Evolutionary conservation across 2,113 vertebrate genomes (phyloP).

Genomic region (Corythoichthys haematopterus): DNA sequence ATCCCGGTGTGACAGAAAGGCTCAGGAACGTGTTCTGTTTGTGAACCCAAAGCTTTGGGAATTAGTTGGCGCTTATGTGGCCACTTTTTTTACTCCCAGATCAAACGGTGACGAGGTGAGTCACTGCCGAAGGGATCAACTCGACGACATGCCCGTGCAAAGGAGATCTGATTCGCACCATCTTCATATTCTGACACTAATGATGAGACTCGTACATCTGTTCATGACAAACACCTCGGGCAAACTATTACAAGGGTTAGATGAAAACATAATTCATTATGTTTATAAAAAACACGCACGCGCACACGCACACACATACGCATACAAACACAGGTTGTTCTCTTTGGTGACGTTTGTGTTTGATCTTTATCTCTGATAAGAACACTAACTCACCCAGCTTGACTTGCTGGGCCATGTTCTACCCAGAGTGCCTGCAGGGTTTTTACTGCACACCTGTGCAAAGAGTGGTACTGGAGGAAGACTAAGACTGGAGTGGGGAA

Average conservation of each 20-base stretch:
- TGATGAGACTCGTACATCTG: conserved; percentile 70
- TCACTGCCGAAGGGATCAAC: conserved; percentile 47
- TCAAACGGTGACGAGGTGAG: conserved; percentile 60
- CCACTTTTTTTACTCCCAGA: conserved; percentile 51
- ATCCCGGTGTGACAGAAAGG: conserved; percentile 41
- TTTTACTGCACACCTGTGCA: conserved; percentile 62
- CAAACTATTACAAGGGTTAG: conserved; percentile 57
- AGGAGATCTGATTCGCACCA: conserved; percentile 68
- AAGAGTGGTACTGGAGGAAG: conserved; percentile 34
- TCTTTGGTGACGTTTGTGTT: conserved; percentile 38
- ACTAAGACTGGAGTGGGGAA: not conserved
- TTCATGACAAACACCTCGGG: conserved; percentile 63
- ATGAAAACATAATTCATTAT: conserved; percentile 75
- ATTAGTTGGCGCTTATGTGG: conserved; percentile 73
- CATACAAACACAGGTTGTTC: conserved; percentile 9
- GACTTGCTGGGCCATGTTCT: conserved; percentile 66
- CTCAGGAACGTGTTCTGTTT: conserved; percentile 44
- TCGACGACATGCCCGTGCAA: conserved; percentile 62
- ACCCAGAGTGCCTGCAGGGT: conserved; percentile 50
- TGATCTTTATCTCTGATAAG: conserved; percentile 60
- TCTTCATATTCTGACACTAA: conserved; percentile 57
- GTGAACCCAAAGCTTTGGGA: conserved; percentile 61
- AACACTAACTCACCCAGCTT: conserved; percentile 60
- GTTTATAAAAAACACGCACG: conserved; percentile 29
- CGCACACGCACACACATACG: conserved; percentile 11